Evolutionary conservation across 2,888 invertebrate genomes (phyloP).

Genomic region (Ophion costatus): DNA sequence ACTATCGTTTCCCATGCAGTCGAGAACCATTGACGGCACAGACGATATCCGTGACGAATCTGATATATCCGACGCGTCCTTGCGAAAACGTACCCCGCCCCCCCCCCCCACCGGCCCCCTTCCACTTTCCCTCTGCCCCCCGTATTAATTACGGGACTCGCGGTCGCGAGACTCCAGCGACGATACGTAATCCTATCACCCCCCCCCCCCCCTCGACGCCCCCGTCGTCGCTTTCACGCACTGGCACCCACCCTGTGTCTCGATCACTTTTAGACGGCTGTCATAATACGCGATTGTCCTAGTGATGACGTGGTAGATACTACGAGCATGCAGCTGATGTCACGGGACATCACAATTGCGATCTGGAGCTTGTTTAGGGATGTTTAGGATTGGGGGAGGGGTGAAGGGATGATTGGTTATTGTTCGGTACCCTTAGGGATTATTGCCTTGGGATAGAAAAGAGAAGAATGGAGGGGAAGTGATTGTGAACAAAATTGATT

Average conservation of each 20-base stretch:
- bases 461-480: too few relatives aligned
- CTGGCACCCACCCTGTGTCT: neutral
- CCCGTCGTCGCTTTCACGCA: conserved; percentile 25
- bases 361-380: too few relatives aligned
- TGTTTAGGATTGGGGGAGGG: too few relatives aligned
- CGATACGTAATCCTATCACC: neutral
- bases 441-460: too few relatives aligned
- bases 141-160: conserved; percentile 58
- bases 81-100: conserved; percentile 33
- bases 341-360: too few relatives aligned
- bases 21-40: conserved; percentile 46
- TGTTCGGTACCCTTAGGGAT: too few relatives aligned
- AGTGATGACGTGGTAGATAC: too few relatives aligned
- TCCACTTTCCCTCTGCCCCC: neutral
- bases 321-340: too few relatives aligned
- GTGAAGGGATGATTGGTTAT: too few relatives aligned
- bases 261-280: neutral
- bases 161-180: conserved; percentile 26
- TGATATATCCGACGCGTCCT: conserved; percentile 69
- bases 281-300: too few relatives aligned
- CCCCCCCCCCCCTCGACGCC: neutral
- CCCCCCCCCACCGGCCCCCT: too few relatives aligned
- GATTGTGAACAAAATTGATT: too few relatives aligned
- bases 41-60: conserved; percentile 74
- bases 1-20: conserved; percentile 30